A percentile compares a stretch with the other conserved stretches of the same genome.
These are phyloP conservation scores for Rhadinocentrus ornatus DNA, from an alignment of 2,797 vertebrate genomes.

Conservation along the genomic window DNA sequence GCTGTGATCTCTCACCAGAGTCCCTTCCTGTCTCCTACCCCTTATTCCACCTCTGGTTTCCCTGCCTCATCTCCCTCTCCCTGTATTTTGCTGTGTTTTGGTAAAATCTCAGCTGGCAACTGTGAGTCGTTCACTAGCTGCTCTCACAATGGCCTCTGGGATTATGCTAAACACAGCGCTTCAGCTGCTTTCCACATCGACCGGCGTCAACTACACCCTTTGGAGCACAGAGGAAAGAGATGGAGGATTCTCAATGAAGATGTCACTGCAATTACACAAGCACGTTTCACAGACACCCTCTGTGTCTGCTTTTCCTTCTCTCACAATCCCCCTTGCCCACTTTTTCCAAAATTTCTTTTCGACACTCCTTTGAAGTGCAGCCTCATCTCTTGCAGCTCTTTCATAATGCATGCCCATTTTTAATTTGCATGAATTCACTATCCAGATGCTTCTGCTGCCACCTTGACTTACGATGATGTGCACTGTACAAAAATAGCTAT, in stretches of 20 bases:
- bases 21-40: constrained; percentile 29
- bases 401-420: constrained; percentile 78
- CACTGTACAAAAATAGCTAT: constrained; percentile 70
- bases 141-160: constrained; percentile 97
- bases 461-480: constrained; percentile 75
- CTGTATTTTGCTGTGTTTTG: constrained; percentile 88
- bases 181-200: constrained; percentile 79
- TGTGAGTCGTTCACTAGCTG: constrained; percentile 91
- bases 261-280: constrained; percentile 81
- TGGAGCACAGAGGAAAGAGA: constrained; percentile 75
- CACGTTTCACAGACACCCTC: constrained; percentile 69
- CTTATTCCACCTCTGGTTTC: constrained; percentile 71
- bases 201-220: constrained; percentile 76
- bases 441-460: constrained; percentile 82
- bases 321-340: constrained; percentile 58
- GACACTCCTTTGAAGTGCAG: constrained; percentile 76
- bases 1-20: constrained; percentile 12
- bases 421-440: constrained; percentile 80
- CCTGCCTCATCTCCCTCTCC: constrained; percentile 73
- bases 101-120: constrained; percentile 99
- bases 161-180: constrained; percentile 95
- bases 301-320: constrained; percentile 71
- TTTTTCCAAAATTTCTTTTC: constrained; percentile 61
- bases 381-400: constrained; percentile 74
- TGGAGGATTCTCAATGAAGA: constrained; percentile 79